Percentiles rank a stretch among this genome's conserved stretches.
Conservation (phyloP, 2,888 invertebrate genomes). For the Clitarchus hookeri region DNA sequence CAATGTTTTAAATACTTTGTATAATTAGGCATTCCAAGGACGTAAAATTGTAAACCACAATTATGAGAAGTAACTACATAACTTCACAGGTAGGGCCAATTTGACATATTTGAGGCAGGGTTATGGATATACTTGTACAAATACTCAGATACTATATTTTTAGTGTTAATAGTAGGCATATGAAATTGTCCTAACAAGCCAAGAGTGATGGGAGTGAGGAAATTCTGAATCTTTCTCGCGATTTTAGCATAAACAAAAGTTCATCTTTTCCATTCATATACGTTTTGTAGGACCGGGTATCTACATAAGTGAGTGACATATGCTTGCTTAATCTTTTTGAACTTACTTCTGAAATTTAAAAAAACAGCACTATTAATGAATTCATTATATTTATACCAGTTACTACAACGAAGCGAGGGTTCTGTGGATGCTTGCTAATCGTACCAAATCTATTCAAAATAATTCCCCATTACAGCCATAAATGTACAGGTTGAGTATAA, state of each 20-base stretch:
- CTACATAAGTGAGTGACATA: not conserved
- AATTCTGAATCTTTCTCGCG: not conserved
- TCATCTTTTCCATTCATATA: not conserved
- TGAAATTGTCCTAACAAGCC: no score
- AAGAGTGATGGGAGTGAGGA: not conserved
- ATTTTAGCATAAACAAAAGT: not conserved
- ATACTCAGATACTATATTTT: no score
- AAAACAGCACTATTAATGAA: not conserved
- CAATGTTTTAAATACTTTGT: no score
- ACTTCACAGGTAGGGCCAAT: no score
- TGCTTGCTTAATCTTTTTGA: not conserved
- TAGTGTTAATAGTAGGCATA: no score
- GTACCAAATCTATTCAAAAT: not conserved
- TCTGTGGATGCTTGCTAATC: not conserved
- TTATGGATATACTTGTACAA: no score
- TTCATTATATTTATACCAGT: not conserved
- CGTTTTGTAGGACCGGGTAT: not conserved
- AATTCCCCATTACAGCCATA: not conserved
- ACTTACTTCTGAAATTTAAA: not conserved
- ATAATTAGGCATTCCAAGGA: no score
- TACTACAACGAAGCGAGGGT: not conserved
- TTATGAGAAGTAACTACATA: no score
- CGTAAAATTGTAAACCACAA: no score
- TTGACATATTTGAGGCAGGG: no score
- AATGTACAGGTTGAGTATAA: no score